Evolutionary conservation across 2,888 invertebrate species (phyloP), one percentile per base, ranked within the genome.

Genomic region (Coelinius sp.): DNA sequence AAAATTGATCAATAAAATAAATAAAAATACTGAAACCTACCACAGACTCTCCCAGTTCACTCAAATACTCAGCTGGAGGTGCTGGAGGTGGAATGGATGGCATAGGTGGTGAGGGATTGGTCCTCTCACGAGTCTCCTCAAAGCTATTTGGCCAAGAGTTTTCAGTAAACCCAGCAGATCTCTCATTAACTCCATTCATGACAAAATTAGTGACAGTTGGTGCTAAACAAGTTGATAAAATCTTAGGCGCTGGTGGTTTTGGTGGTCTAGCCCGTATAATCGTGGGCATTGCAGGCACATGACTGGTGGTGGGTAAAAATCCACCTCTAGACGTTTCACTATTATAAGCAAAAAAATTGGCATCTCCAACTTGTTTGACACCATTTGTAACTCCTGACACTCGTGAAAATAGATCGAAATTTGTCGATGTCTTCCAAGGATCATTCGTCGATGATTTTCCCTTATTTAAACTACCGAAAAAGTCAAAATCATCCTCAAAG

Each of bases 401-500:
- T 1, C 90, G 90, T 22, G 91, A 91, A 81, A 92, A 91, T 6
- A 91, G 91, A 85, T 92, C 92, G 52, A 80, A 79, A 38, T 75
- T 78, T 24, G 73, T 77, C 44, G 88, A 81, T 17, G 86, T 76
- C 66, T 88, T 87, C 86, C 91, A 91, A 73, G 91, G 91, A 80
- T 92, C 91, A 65, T 89, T 85, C 82, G 88, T 87, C 71, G 86
- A 78, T 75, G 86, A 89, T 77, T 88, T 91, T 38, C 88, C 88
- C 83, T 89, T 91, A 82, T 89, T 90, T 41, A 89, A 85, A 77
- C 88, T 88, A 3, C 92, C 89, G 80, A 92, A 92, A 56, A 92
- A 89, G 83, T 94, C 94, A 85, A 94, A 94, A 84, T 95, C 95
- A 88, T 95, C 95, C 86, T 95, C 95, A 84, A 95, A 95, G 2